phyloP scores from a whole-genome alignment of 2,888 invertebrate genomes.

The Bhutanitis thaidina region DNA sequence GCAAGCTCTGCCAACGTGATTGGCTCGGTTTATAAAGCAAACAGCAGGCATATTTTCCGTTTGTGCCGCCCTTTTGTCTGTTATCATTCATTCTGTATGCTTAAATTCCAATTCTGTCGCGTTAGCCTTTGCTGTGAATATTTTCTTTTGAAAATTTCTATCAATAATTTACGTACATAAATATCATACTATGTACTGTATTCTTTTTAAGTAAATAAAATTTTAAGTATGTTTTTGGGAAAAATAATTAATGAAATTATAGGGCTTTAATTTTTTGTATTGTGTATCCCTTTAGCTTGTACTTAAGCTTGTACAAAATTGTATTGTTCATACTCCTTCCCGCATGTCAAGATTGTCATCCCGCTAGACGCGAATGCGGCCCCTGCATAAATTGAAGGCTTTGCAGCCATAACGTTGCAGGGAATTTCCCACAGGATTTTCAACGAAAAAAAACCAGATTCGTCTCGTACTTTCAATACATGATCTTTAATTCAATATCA shows the following conservation, averaged over 20 bases:
- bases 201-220: background rate
- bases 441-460: slow-evolving; percentile 55
- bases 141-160: slow-evolving; percentile 9
- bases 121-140: slow-evolving; percentile 11
- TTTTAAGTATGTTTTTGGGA: too few species aligned
- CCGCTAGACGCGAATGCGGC: slow-evolving; percentile 59
- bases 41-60: slow-evolving; percentile 57
- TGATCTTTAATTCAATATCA: slow-evolving; percentile 52
- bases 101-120: slow-evolving; percentile 35
- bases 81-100: slow-evolving; percentile 34
- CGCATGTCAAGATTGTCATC: slow-evolving; percentile 63
- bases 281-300: background rate
- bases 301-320: slow-evolving; percentile 26
- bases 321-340: slow-evolving; percentile 49
- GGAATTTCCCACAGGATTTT: slow-evolving; percentile 71
- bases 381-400: slow-evolving; percentile 71
- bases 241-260: too few species aligned
- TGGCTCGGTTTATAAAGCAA: slow-evolving; percentile 67
- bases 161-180: background rate
- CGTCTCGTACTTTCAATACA: slow-evolving; percentile 54
- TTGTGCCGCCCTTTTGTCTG: slow-evolving; percentile 44
- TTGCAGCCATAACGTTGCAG: slow-evolving; percentile 55
- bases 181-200: background rate
- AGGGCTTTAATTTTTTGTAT: too few species aligned
- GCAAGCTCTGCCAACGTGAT: slow-evolving; percentile 54